Evolutionary conservation across 2,888 invertebrate species (phyloP).

Genomic region (Chalcosyrphus nemorum): DNA sequence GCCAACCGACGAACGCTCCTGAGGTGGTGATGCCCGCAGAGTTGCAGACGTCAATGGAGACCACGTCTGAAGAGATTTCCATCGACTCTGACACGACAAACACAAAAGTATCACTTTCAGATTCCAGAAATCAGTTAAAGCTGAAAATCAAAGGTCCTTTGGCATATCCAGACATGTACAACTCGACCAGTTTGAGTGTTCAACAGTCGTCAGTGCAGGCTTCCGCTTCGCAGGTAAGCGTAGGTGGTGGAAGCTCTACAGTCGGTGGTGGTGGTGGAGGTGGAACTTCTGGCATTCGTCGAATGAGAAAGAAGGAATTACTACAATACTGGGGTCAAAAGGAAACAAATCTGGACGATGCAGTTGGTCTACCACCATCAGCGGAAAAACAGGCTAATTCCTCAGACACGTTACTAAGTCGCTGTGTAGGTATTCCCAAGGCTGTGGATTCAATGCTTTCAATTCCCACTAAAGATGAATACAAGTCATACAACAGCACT

Average conservation of each 20-base stretch:
- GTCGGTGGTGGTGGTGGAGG: constrained; percentile 75
- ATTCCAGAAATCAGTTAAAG: constrained; percentile 93
- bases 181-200: constrained; percentile 82
- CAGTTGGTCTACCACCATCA: constrained; percentile 83
- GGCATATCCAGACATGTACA: constrained; percentile 88
- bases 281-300: constrained; percentile 89
- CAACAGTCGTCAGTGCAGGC: constrained; percentile 77
- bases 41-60: constrained; percentile 80
- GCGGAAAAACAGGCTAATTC: constrained; percentile 78
- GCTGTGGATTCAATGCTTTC: constrained; percentile 93
- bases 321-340: constrained; percentile 90
- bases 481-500: constrained; percentile 86
- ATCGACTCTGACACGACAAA: constrained; percentile 83
- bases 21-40: constrained; percentile 77
- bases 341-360: constrained; percentile 92
- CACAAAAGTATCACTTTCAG: constrained; percentile 89
- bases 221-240: constrained; percentile 75
- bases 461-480: constrained; percentile 93
- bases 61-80: constrained; percentile 82
- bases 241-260: constrained; percentile 42
- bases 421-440: constrained; percentile 86
- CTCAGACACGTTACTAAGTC: constrained; percentile 83
- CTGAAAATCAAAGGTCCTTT: constrained; percentile 95
- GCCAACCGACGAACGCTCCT: constrained; percentile 71
- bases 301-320: constrained; percentile 95